A percentile compares a stretch with the other conserved stretches of the same genome.
Evolutionary conservation across 2,888 invertebrate genomes (phyloP).

Genomic region (Apoda limacodes): DNA sequence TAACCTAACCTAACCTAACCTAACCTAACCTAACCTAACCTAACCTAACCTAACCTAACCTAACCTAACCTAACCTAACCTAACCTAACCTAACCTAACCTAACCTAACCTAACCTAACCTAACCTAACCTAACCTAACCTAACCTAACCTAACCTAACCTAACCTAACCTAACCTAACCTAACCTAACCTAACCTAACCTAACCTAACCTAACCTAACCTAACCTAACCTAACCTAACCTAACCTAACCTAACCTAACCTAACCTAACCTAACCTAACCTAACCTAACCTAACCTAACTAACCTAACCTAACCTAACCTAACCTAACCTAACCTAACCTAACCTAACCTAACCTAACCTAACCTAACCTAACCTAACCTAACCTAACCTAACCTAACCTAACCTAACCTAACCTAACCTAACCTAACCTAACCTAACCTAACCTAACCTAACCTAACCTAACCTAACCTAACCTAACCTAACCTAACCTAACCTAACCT

Average conservation of each 20-base stretch:
- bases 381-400: conserved; percentile 17
- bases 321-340: conserved; percentile 17
- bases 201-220: conserved; percentile 14
- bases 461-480: conserved; percentile 13
- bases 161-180: conserved; percentile 14
- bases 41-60: conserved; percentile 13
- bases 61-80: conserved; percentile 10
- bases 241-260: conserved; percentile 13
- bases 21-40: conserved; percentile 21
- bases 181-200: conserved; percentile 15
- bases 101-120: conserved; percentile 15
- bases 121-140: conserved; percentile 15
- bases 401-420: conserved; percentile 11
- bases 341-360: conserved; percentile 19
- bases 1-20: conserved; percentile 18
- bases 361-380: conserved; percentile 18
- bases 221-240: conserved; percentile 11
- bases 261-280: conserved; percentile 9
- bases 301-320: conserved; percentile 15
- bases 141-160: conserved; percentile 17
- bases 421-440: conserved; percentile 11
- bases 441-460: conserved; percentile 11
- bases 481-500: no score
- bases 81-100: conserved; percentile 17
- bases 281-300: no score